phyloP scores from a whole-genome alignment of 2,797 vertebrate species.

The Macropus fuliginosus region DNA sequence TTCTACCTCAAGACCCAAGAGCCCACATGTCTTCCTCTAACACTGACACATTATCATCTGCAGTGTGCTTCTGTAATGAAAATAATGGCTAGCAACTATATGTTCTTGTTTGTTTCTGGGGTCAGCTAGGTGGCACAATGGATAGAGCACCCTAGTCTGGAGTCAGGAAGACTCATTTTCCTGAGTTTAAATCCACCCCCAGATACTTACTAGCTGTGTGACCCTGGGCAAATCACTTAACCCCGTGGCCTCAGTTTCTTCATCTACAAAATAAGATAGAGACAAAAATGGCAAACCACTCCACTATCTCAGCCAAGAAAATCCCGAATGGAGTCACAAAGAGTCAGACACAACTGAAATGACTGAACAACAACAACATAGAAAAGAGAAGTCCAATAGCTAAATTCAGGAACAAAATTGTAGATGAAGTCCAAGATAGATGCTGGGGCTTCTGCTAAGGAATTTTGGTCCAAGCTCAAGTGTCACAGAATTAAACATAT shows the following conservation, averaged over 20 bases:
- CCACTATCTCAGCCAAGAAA: neutral
- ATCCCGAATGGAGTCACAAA: neutral
- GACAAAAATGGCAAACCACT: neutral
- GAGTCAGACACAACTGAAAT: neutral
- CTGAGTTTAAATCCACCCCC: neutral
- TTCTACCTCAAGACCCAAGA: neutral
- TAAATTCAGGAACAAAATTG: neutral
- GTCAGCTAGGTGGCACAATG: neutral
- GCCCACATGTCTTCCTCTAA: neutral
- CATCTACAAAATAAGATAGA: neutral
- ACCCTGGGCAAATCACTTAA: neutral
- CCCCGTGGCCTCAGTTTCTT: neutral
- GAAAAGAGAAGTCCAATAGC: neutral
- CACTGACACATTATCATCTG: neutral
- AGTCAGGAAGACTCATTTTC: neutral
- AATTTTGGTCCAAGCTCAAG: neutral
- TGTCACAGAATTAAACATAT: neutral
- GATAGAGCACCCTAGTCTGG: neutral
- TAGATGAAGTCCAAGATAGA: neutral
- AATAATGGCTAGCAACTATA: neutral
- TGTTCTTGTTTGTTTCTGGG: neutral
- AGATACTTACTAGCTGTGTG: neutral
- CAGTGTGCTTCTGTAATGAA: neutral
- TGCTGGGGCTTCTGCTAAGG: neutral
- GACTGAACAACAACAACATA: neutral